Base-by-base conservation (phyloP, 2,113 vertebrate genomes). In the Jaculus jaculus region DNA sequence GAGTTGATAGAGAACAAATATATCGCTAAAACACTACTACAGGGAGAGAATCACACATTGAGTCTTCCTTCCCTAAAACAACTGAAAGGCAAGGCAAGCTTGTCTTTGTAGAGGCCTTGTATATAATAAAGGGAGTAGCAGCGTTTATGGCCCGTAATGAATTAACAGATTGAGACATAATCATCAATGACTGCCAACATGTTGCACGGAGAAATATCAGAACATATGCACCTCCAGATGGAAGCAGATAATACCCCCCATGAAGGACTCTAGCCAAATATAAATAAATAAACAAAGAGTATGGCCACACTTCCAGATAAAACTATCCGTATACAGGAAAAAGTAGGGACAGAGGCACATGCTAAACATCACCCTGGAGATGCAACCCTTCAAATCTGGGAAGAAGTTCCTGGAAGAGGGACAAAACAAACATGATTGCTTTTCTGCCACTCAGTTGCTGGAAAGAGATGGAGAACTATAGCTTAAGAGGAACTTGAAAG, bases 401-500 rank as follows among this genome's bases (percentile, higher is more conserved):
- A 93, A 65, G 82, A 23, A 9, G 72, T 80, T 54, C 81, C 81
- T 16, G 65, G 72, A 78, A 95, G 73, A 80, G 26, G 28, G 20
- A 58, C 1, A 84, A 10, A 26, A 37, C 28, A 93, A 84, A 84
- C 7, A 84, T 73, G 32, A 24, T 78, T 26, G 42, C 79, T 74
- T 51, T 88, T 61, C 68, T 61, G 65, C 54, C 81, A 10, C 80
- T 37, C 34, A 84, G 47, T 65, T 23, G 61, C 34, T 68, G 68
- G n/a, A 77, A 24, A 8, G 16, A 81, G 47, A 54, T 92, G 34
- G 11, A 61, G 10, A 91, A 8, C 26, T 37, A n/a, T 0, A 32
- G 6, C 30, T 47, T 32, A 37, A 89, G 84, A 92, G 66, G 61
- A 94, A 91, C 34, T n/a, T 65, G 47, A 88, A 60, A 81, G 26